Evolutionary conservation across 2,797 vertebrate genomes (phyloP).

Genomic region (Cyprinodon diabolis): DNA sequence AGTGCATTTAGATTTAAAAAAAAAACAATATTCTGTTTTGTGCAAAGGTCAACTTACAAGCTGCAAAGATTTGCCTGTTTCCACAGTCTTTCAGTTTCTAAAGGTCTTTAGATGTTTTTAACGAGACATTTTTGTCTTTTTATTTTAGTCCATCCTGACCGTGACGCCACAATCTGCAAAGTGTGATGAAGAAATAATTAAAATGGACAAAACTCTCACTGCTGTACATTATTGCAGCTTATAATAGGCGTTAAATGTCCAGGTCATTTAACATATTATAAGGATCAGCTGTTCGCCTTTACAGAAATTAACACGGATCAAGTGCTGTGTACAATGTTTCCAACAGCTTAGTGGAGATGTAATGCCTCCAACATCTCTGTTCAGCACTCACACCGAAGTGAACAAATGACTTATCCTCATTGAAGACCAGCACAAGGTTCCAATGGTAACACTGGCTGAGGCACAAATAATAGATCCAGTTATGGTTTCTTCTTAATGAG

Average conservation of each 20-base stretch:
- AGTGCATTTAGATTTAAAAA: too few relatives aligned
- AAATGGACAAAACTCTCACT: too few relatives aligned
- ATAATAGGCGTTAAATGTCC: too few relatives aligned
- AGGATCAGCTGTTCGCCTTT: too few relatives aligned
- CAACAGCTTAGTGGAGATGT: neutral
- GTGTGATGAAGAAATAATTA: neutral
- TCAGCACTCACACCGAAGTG: neutral
- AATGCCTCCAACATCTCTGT: neutral
- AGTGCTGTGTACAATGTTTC: neutral
- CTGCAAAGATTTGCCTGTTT: neutral
- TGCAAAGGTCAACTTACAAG: too few relatives aligned
- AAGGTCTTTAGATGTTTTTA: neutral
- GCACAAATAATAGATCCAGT: neutral
- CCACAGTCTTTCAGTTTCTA: neutral
- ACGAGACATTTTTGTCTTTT: neutral
- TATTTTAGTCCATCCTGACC: neutral
- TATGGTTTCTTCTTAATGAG: neutral
- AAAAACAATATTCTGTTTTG: neutral
- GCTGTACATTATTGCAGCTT: too few relatives aligned
- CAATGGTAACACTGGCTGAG: neutral
- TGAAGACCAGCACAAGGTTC: conserved; percentile 14
- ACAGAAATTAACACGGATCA: too few relatives aligned
- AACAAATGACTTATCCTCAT: conserved; percentile 4
- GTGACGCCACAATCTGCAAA: neutral
- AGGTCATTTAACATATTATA: too few relatives aligned